phyloP scores from a whole-genome alignment of 2,113 vertebrate species.

The Aspidoscelis tigris region DNA sequence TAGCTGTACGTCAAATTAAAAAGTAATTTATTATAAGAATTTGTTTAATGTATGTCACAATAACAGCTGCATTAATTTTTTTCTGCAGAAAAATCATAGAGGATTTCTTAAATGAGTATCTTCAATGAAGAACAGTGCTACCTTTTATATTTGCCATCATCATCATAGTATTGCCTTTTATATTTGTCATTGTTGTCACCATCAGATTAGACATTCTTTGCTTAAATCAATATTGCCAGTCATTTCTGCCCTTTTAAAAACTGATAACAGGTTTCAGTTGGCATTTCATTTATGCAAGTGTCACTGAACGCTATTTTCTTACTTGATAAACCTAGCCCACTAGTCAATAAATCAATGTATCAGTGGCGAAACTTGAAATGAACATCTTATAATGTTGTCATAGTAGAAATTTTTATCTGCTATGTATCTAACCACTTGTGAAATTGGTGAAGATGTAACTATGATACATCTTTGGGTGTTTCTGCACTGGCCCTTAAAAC shows the following conservation, averaged over 20 bases:
- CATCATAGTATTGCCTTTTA: too few relatives aligned
- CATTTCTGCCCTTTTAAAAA: slow-evolving; percentile 25
- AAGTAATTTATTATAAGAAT: not conserved
- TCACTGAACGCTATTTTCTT: not conserved
- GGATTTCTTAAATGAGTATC: not conserved
- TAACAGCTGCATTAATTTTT: slow-evolving; percentile 28
- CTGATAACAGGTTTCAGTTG: not conserved
- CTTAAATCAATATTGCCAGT: slow-evolving; percentile 19
- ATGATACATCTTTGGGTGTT: too few relatives aligned
- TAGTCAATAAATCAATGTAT: not conserved
- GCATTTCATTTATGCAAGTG: slow-evolving; percentile 1
- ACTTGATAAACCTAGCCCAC: not conserved
- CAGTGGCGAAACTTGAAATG: slow-evolving; percentile 6
- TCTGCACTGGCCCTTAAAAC: too few relatives aligned
- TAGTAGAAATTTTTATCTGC: not conserved
- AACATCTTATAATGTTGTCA: not conserved
- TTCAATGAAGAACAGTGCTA: too few relatives aligned
- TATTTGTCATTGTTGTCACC: too few relatives aligned
- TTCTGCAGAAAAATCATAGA: not conserved
- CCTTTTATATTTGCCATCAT: not conserved
- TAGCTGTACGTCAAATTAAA: slow-evolving; percentile 46
- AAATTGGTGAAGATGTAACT: not conserved
- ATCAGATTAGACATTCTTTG: not conserved
- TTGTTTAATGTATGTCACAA: slow-evolving; percentile 39
- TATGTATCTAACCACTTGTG: not conserved